A percentile compares a stretch with the other conserved stretches of the same genome.
Evolutionary conservation across 2,113 vertebrate species (phyloP).

Genomic region (Halcyon senegalensis): DNA sequence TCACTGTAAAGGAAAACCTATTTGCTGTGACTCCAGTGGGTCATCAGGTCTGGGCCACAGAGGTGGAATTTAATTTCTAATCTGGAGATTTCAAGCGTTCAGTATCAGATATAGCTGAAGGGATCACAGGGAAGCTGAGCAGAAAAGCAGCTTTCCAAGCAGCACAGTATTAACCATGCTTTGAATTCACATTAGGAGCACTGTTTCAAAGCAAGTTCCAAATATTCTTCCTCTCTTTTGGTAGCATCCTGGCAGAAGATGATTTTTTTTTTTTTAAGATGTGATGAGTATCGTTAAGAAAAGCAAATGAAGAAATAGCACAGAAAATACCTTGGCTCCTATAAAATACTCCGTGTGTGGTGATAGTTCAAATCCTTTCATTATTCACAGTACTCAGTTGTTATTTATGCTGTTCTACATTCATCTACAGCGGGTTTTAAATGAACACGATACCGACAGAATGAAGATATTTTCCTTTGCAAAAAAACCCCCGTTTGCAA

Average conservation of each 20-base stretch:
- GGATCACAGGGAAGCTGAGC: conserved; percentile 1
- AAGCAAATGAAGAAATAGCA: background rate
- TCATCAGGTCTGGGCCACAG: background rate
- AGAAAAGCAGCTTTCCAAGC: conserved; percentile 18
- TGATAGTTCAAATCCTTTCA: background rate
- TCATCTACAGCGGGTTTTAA: background rate
- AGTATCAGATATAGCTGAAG: conserved; percentile 9
- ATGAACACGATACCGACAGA: background rate
- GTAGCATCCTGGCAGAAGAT: background rate
- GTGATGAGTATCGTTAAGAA: background rate
- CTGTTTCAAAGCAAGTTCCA: background rate
- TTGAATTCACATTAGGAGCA: background rate
- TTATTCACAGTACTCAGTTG: background rate
- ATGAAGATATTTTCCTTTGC: background rate
- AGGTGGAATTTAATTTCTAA: conserved; percentile 45
- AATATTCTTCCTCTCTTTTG: background rate
- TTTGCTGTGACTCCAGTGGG: background rate
- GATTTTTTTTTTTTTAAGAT: background rate
- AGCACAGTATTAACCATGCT: background rate
- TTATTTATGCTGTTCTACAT: background rate
- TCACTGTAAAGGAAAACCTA: background rate
- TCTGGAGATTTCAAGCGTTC: conserved; percentile 30
- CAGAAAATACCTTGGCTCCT: background rate
- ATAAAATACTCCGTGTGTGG: background rate
- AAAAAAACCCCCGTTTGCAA: background rate